These are phyloP conservation scores for Drosophila pallidifrons DNA, from an alignment of 1,140 invertebrate genomes.

Conservation along the genomic window DNA sequence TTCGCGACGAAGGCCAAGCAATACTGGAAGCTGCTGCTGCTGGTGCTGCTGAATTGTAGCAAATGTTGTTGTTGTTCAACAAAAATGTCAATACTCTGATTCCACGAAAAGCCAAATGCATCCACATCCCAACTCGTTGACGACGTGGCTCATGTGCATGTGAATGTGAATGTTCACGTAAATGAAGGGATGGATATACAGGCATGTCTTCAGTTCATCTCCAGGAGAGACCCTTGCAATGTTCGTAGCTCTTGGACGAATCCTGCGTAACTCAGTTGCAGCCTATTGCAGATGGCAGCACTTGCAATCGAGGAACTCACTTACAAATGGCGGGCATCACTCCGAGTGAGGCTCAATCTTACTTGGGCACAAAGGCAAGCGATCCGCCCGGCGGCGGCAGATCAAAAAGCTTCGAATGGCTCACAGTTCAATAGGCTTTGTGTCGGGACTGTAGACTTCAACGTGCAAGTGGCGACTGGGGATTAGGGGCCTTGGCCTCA, in stretches of 20 bases:
- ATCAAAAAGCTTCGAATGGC: constrained; percentile 65
- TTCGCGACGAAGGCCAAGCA: constrained; percentile 21
- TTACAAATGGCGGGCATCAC: constrained; percentile 62
- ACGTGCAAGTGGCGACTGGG: too few relatives aligned
- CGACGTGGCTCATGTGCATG: constrained; percentile 1
- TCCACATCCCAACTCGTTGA: constrained; percentile 17
- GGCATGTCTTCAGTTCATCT: constrained; percentile 36
- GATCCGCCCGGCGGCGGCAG: constrained; percentile 63
- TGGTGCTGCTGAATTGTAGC: constrained; percentile 50
- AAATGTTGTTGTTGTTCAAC: constrained; percentile 55
- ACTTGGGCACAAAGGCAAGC: constrained; percentile 60
- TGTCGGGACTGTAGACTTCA: constrained; percentile 26
- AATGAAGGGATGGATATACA: not conserved
- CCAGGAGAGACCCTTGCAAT: constrained; percentile 5
- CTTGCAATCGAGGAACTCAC: constrained; percentile 1
- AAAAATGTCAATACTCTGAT: constrained; percentile 84
- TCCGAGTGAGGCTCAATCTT: constrained; percentile 36
- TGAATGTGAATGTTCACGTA: not conserved
- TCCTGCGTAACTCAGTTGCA: constrained; percentile 83
- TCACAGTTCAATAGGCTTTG: constrained; percentile 81
- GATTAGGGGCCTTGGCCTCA: too few relatives aligned
- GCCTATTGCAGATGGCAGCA: constrained; percentile 46
- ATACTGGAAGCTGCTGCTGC: constrained; percentile 52
- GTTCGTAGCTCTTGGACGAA: constrained; percentile 27
- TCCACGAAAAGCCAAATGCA: constrained; percentile 69